These are phyloP conservation scores for Actinia tenebrosa DNA, from an alignment of 64 coral and sea anemone genomes.

Conservation along the genomic window DNA sequence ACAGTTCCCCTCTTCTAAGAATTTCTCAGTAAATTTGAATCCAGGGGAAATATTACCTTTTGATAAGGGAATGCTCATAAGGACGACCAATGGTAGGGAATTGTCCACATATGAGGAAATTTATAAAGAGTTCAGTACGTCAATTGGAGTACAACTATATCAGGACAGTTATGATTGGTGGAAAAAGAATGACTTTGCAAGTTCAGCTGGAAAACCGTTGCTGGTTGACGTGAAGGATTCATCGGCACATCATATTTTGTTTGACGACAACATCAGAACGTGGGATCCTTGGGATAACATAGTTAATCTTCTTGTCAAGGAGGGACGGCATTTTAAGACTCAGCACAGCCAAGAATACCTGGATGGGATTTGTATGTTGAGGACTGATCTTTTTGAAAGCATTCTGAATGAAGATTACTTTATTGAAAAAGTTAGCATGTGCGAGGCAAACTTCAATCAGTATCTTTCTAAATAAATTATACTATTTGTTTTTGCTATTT, in stretches of 20 bases:
- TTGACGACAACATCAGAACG: constrained; percentile 84
- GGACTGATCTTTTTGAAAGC: constrained; percentile 70
- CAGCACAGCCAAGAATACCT: constrained; percentile 38
- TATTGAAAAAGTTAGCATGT: constrained; percentile 57
- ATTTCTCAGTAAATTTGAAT: constrained; percentile 21
- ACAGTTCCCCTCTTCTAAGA: background rate
- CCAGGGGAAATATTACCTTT: constrained; percentile 13
- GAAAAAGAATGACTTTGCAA: constrained; percentile 33
- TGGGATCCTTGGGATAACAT: constrained; percentile 79
- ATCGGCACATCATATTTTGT: constrained; percentile 83
- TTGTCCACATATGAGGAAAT: constrained; percentile 41
- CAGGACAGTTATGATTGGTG: constrained; percentile 69
- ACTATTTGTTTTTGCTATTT: too few species aligned
- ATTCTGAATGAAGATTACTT: constrained; percentile 81
- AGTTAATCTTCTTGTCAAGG: constrained; percentile 42
- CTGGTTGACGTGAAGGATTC: constrained; percentile 44
- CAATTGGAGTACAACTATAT: constrained; percentile 64
- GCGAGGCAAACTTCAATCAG: constrained; percentile 53
- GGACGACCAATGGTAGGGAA: constrained; percentile 8
- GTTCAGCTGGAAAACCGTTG: constrained; percentile 60
- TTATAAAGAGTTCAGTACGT: constrained; percentile 44
- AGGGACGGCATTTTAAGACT: constrained; percentile 19
- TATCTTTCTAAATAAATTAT: constrained; percentile 1
- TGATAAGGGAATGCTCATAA: background rate
- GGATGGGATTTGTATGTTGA: constrained; percentile 63